These are phyloP conservation scores for Sparidentex hasta DNA, from an alignment of 2,797 vertebrate genomes.

Conservation along the genomic window DNA sequence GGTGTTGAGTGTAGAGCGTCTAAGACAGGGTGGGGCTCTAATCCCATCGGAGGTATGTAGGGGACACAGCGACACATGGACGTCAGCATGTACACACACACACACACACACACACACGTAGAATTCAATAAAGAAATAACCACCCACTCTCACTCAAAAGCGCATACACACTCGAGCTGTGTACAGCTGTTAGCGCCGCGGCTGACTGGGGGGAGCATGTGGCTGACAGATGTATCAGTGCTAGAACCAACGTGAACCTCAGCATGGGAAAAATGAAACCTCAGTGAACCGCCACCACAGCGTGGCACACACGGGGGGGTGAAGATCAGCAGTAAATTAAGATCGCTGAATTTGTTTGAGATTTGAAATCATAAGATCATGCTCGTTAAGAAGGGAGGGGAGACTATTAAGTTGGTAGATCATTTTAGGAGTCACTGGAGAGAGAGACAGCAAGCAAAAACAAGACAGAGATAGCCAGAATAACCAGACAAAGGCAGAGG, in stretches of 20 bases:
- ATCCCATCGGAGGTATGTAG: constrained; percentile 44
- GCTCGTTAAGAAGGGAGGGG: not conserved
- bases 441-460: not conserved
- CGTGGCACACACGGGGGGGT: constrained; percentile 37
- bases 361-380: constrained; percentile 14
- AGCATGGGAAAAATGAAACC: constrained; percentile 44
- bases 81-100: constrained; percentile 19
- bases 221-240: constrained; percentile 74
- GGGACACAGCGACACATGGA: constrained; percentile 41
- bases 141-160: constrained; percentile 23
- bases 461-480: constrained; percentile 9
- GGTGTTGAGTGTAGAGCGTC: constrained; percentile 38
- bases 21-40: constrained; percentile 44
- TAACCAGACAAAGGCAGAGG: constrained; percentile 20
- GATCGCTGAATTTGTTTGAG: constrained; percentile 17
- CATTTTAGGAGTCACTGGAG: not conserved
- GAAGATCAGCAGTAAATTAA: constrained; percentile 26
- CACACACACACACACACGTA: constrained; percentile 1
- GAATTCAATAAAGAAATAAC: constrained; percentile 24
- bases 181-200: constrained; percentile 46
- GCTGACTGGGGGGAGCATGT: constrained; percentile 68
- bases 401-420: not conserved
- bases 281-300: constrained; percentile 14
- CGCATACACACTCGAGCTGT: constrained; percentile 44
- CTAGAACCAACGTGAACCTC: constrained; percentile 47